Evolutionary conservation across 2,888 invertebrate species (phyloP), one percentile per base, ranked within the genome.

Genomic region (Andricus curvator): DNA sequence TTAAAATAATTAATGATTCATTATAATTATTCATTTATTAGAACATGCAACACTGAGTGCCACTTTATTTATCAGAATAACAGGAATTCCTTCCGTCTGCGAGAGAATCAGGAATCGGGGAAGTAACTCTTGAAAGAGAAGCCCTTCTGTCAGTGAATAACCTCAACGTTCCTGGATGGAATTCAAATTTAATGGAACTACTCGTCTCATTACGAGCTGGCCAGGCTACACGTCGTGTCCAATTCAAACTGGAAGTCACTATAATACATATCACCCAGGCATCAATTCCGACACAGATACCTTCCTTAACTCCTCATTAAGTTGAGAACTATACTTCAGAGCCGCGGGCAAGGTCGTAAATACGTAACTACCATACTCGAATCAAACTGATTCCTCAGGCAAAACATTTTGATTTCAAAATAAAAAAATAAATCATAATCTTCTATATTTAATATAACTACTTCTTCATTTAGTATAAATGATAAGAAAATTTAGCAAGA

Each of bases 321-420:
- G 56, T 56, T n/a, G n/a, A n/a, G n/a, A 22, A 56, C 56, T 56
- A 56, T 17, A 48, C 48, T 48, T 48, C 48, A 48, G 56, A n/a
- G 56, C 56, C 56, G 11, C n/a, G n/a, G 56, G 56, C 56, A 56
- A 56, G 56, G 56, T 56, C 56, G 56, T 56, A n/a, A n/a, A n/a
- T 56, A 17, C 56, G 56, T n/a, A 56, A 56, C 9, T 11, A n/a
- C 56, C 56, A n/a, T n/a, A 56, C 9, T 56, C 56, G 11, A n/a
- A 56, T n/a, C n/a, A n/a, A 56, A 56, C n/a, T 56, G 56, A 56
- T 56, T 56, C 56, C n/a, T n/a, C 11, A n/a, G n/a, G 11, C n/a
- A n/a, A 22, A n/a, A 56, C 11, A 56, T 56, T n/a, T 56, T n/a
- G n/a, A 56, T 56, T n/a, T 56, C 56, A 11, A 56, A n/a, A 22